These are phyloP conservation scores for Anguilla japonica DNA, from an alignment of 2,113 vertebrate species.

Conservation along the genomic window DNA sequence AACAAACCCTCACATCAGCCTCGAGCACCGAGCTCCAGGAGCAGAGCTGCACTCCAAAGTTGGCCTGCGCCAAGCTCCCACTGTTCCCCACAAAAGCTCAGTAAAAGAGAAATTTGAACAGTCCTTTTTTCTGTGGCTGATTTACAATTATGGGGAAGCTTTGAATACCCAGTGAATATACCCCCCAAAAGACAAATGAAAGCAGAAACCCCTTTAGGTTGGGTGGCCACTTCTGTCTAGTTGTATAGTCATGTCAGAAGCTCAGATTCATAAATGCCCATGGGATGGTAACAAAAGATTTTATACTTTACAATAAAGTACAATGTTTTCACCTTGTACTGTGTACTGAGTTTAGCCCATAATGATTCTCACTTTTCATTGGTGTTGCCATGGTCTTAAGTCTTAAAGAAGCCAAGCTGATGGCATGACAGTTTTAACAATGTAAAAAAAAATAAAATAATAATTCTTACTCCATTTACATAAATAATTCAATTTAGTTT, in stretches of 20 bases:
- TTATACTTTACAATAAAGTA: neutral
- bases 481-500: neutral
- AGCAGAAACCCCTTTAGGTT: conserved; percentile 7
- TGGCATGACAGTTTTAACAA: neutral
- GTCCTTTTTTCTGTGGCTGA: conserved; percentile 26
- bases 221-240: neutral
- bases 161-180: neutral
- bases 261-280: neutral
- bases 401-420: conserved; percentile 19
- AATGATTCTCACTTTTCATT: neutral
- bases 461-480: neutral
- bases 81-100: conserved; percentile 21
- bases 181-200: conserved; percentile 9
- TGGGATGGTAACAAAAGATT: neutral
- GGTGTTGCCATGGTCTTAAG: conserved; percentile 10
- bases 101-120: conserved; percentile 22
- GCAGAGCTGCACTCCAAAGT: neutral
- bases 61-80: conserved; percentile 15
- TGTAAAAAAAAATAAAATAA: neutral
- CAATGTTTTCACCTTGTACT: neutral
- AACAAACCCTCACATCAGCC: conserved; percentile 28
- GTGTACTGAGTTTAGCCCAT: neutral
- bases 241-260: neutral
- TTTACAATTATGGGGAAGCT: conserved; percentile 24
- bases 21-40: neutral